Conservation (phyloP, 2,888 invertebrate species). For the Elmis aenea region DNA sequence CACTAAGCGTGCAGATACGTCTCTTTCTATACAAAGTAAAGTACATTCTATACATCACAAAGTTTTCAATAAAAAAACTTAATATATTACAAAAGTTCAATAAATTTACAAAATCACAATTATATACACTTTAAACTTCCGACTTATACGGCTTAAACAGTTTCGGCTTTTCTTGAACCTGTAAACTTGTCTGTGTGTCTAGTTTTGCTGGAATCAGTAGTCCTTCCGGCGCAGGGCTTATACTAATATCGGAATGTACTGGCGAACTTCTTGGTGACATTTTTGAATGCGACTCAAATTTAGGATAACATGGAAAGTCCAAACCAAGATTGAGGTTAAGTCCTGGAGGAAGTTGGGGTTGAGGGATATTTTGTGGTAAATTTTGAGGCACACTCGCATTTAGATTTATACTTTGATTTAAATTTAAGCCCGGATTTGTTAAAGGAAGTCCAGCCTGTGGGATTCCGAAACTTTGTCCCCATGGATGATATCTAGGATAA, state of each 20-base stretch:
- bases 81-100: too few relatives aligned
- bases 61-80: too few relatives aligned
- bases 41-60: too few relatives aligned
- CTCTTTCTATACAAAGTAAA: too few relatives aligned
- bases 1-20: too few relatives aligned
- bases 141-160: constrained; percentile 74
- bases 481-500: constrained; percentile 54
- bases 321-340: constrained; percentile 35
- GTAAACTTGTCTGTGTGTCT: constrained; percentile 36
- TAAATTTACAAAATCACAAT: too few relatives aligned
- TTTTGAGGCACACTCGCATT: constrained; percentile 42
- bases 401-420: constrained; percentile 27
- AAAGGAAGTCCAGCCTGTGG: constrained; percentile 50
- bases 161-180: constrained; percentile 53
- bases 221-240: constrained; percentile 42
- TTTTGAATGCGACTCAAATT: constrained; percentile 14
- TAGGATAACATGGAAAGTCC: constrained; percentile 31
- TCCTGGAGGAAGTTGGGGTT: constrained; percentile 30
- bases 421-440: constrained; percentile 36
- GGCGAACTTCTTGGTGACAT: constrained; percentile 25
- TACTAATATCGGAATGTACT: constrained; percentile 41
- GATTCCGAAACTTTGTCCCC: constrained; percentile 48
- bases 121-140: constrained; percentile 41
- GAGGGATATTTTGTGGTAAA: constrained; percentile 42
- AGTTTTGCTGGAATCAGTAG: constrained; percentile 38